phyloP scores from a whole-genome alignment of 2,888 invertebrate species.

The Synergus gifuensis region DNA sequence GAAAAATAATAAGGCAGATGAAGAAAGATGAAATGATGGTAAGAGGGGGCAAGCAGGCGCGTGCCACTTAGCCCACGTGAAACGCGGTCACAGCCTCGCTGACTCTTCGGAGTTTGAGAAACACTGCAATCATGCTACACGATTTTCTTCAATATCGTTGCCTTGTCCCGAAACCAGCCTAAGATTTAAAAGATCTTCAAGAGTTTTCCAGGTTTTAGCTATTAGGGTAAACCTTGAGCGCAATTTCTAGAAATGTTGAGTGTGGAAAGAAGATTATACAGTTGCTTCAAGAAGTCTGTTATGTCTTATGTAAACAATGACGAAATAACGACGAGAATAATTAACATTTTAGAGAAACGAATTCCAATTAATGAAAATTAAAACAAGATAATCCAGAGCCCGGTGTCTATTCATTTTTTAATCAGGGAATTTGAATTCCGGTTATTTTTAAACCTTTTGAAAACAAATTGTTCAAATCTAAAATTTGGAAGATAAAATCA shows the following conservation, averaged over 20 bases:
- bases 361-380: background rate
- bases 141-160: constrained; percentile 39
- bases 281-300: constrained; percentile 30
- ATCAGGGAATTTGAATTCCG: background rate
- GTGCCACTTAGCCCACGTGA: constrained; percentile 76
- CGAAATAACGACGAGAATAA: constrained; percentile 7
- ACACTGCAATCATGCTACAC: constrained; percentile 47
- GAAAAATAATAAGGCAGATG: background rate
- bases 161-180: constrained; percentile 35
- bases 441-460: background rate
- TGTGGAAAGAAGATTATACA: constrained; percentile 27
- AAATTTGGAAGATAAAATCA: background rate
- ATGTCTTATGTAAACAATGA: constrained; percentile 18
- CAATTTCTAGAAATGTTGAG: constrained; percentile 11
- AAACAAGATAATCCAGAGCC: too few species aligned
- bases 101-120: constrained; percentile 57
- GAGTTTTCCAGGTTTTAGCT: constrained; percentile 21
- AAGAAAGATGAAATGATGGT: constrained; percentile 38
- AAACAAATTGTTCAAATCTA: background rate
- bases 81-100: constrained; percentile 77
- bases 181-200: constrained; percentile 33
- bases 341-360: background rate
- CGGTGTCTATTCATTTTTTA: background rate
- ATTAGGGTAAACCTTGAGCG: constrained; percentile 31
- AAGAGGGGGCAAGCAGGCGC: constrained; percentile 60